phyloP scores from a whole-genome alignment of 1,140 invertebrate genomes.

The Wiebesia pumilae region DNA sequence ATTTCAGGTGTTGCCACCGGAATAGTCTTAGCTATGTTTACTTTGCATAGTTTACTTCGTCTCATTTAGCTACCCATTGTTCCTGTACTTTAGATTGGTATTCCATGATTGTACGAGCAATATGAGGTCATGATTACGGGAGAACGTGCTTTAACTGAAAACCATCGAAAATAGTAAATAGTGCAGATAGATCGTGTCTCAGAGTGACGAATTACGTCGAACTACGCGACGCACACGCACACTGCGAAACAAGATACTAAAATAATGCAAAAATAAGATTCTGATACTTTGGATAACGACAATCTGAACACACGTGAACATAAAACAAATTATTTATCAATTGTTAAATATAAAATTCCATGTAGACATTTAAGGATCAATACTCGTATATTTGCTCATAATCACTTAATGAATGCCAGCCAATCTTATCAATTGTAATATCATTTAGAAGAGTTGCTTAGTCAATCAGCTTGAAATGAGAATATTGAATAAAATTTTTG shows the following conservation, averaged over 20 bases:
- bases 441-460: background rate
- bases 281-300: background rate
- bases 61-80: background rate
- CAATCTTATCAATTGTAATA: constrained; percentile 11
- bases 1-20: background rate
- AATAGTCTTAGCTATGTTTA: constrained; percentile 11
- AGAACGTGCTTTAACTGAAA: constrained; percentile 12
- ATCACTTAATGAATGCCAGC: background rate
- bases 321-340: background rate
- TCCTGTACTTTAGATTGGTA: background rate
- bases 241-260: background rate
- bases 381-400: background rate
- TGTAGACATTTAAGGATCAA: background rate
- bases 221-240: background rate
- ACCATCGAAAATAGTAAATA: background rate
- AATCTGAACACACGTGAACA: background rate
- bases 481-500: constrained; percentile 3
- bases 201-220: background rate
- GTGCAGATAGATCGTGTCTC: background rate
- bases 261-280: background rate
- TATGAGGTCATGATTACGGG: background rate
- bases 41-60: background rate
- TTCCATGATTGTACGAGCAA: background rate
- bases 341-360: background rate
- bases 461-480: background rate